Base-by-base conservation (phyloP, 2,888 invertebrate genomes). In the Meandrusa payeni region DNA sequence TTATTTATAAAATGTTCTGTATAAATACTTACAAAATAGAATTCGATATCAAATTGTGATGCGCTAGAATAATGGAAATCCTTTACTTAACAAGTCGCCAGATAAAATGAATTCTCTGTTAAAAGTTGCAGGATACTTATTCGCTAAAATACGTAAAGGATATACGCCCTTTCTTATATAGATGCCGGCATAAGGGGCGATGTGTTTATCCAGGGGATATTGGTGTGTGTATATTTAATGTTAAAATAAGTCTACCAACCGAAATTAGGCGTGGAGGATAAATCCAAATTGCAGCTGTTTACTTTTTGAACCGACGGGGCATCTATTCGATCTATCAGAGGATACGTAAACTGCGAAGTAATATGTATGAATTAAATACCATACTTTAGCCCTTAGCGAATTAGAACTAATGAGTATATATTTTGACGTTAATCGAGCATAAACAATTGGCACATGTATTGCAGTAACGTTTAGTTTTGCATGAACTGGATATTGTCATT, bases 211-310 rank as follows among this genome's bases (percentile, higher is more conserved):
- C 73, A 81, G 76, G 78, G 80, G 81, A 81, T 83, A 82, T 81
- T 75, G 80, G 64, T 76, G 69, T 71, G 68, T 76, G 81, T 83
- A 77, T 82, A 82, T 83, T 83, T 79, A 82, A 80, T 83, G 83
- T 83, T 86, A 78, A 80, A 86, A 80, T 85, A 85, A 83, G 82
- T 80, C 81, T 78, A 69, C 79, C 74, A 69, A 79, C 78, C 76
- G 74, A 85, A 83, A 82, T 86, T 82, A 83, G 81, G 83, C 81
- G 78, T 76, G 76, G 78, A 82, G 69, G 68, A 70, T 81, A 81
- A 85, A 78, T 79, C 77, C 74, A 75, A 79, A 80, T 73, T 72
- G 81, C 83, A 85, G 85, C 82, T 85, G 83, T 76, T 80, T 69
- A 69, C 60, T 70, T 67, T 52, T 52, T 48, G 52, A 57, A 50